Evolutionary conservation across 2,113 vertebrate genomes (phyloP), one percentile per base, ranked within the genome.

Genomic region (Vimba vimba): DNA sequence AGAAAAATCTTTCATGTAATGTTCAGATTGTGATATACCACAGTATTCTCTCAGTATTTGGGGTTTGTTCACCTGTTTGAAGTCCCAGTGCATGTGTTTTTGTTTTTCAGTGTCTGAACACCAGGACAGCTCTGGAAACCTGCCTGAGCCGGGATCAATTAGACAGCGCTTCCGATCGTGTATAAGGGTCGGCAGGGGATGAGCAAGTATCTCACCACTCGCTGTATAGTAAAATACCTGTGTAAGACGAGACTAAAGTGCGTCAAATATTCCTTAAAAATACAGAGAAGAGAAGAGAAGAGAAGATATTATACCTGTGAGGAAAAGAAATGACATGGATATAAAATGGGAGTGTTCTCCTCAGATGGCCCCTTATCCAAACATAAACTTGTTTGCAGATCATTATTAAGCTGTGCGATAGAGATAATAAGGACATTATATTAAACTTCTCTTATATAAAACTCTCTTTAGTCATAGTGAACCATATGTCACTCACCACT

Each of bases 41-140:
- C 17, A 36, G 45, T 11, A 17, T 43, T 1, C 19, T 52, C 33
- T 47, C 2, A 59, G 21, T 39, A 21, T 33, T 17, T 39, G 2
- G 5, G 23, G 25, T 47, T 23, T 50, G 19, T 68, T 79, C 86
- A 95, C 94, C 92, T 94, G 94, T 92, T 91, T 92, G 43, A 95
- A 94, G 80, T 94, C 92, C 94, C 94, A 95, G 60, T 91, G 64
- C 84, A 91, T 92, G 88, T 90, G 66, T 12, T 86, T 88, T 64
- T 87, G 90, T 85, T 92, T 60, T 84, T 82, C 0, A 12, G 91
- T 92, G 0, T 57, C 0, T 30, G 86, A 90, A 85, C 94, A 95
- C 0, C 93, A 69, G 0, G 91, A 89, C 4, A 94, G 85, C 6
- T 59, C 80, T 0, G 93, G 93, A 2, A 82, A 8, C 19, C 25